Conservation (phyloP, 2,888 invertebrate genomes). For the Brenthis ino region DNA sequence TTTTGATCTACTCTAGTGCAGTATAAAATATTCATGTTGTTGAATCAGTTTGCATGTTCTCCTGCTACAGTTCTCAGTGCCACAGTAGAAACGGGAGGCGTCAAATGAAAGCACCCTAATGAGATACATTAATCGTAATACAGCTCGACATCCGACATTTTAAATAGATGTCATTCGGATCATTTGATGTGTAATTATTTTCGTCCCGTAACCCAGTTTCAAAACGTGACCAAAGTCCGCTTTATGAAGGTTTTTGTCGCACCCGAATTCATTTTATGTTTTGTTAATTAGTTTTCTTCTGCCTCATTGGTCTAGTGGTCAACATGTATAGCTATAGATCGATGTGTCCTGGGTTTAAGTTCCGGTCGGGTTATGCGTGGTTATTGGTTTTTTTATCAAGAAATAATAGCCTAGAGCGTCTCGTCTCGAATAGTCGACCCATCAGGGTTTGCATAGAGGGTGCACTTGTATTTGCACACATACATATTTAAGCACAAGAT, state of each 20-base stretch:
- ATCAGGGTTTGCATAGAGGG: no score
- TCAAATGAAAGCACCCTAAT: conserved; percentile 36
- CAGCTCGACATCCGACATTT: conserved; percentile 52
- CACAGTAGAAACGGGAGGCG: conserved; percentile 5
- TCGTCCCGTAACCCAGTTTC: conserved; percentile 64
- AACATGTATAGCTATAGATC: no score
- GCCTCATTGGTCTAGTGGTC: not conserved
- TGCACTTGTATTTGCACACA: no score
- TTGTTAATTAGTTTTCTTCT: conserved; percentile 58
- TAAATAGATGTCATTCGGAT: conserved; percentile 71
- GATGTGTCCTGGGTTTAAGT: no score
- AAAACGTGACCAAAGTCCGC: conserved; percentile 50
- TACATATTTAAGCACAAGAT: no score
- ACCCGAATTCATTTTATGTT: conserved; percentile 48
- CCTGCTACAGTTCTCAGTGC: not conserved
- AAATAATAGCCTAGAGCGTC: no score
- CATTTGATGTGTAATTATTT: conserved; percentile 75
- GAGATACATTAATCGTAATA: conserved; percentile 55
- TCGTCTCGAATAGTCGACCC: no score
- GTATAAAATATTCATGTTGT: not conserved
- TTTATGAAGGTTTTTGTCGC: conserved; percentile 32
- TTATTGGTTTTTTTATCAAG: no score
- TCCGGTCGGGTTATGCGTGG: no score
- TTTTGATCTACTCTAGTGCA: not conserved
- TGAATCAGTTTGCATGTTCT: no score